A percentile compares a stretch with the other conserved stretches of the same genome.
phyloP scores from a whole-genome alignment of 2,797 vertebrate genomes.

The Notamacropus eugenii region DNA sequence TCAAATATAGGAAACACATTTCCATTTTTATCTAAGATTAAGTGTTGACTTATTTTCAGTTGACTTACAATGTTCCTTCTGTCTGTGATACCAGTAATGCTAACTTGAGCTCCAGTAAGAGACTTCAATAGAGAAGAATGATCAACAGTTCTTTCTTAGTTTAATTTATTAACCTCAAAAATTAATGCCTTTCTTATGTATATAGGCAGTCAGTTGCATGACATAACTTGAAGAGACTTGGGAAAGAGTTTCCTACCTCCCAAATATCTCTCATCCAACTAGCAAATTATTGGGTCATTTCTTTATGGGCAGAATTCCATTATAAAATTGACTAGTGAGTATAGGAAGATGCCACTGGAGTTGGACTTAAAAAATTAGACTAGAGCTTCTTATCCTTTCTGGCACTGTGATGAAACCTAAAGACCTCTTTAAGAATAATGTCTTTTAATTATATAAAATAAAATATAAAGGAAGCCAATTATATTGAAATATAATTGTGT shows the following conservation, averaged over 20 bases:
- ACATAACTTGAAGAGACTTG: not conserved
- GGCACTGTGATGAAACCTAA: not conserved
- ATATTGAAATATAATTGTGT: too few species aligned
- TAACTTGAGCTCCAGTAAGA: not conserved
- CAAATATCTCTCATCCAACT: not conserved
- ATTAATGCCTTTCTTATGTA: not conserved
- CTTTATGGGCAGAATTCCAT: not conserved
- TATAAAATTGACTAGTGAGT: not conserved
- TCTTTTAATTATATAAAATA: not conserved
- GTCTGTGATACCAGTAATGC: not conserved
- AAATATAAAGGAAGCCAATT: not conserved
- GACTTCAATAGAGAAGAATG: not conserved
- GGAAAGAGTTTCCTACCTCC: not conserved
- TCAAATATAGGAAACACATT: not conserved
- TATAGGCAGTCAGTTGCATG: not conserved
- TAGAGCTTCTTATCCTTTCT: not conserved
- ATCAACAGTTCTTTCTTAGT: not conserved
- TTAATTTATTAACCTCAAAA: not conserved
- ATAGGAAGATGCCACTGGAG: too few species aligned
- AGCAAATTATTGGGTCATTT: not conserved
- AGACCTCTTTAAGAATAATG: not conserved
- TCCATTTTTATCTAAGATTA: not conserved
- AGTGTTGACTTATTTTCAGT: not conserved
- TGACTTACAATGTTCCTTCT: not conserved
- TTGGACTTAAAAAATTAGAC: not conserved